phyloP scores from a whole-genome alignment of 2,113 vertebrate species.

The Bubo blakistoni region DNA sequence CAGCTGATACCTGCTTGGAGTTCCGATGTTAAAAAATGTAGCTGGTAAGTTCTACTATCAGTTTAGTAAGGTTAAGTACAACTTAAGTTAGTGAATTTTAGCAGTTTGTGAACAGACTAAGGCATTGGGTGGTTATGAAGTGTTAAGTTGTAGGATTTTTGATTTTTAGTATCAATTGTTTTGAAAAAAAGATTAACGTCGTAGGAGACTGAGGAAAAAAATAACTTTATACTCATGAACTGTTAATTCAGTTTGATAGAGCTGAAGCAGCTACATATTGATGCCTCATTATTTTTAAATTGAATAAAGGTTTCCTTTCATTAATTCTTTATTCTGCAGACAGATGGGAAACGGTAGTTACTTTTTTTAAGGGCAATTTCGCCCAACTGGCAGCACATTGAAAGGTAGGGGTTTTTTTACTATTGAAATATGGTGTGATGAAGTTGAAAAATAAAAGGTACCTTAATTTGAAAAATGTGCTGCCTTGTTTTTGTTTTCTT shows the following conservation, averaged over 20 bases:
- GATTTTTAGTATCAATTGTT: neutral
- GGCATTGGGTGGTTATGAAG: neutral
- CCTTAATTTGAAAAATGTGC: neutral
- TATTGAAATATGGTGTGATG: neutral
- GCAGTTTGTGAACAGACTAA: neutral
- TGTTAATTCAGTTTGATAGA: constrained; percentile 11
- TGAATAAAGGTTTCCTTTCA: constrained; percentile 10
- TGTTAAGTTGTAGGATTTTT: neutral
- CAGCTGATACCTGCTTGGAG: neutral
- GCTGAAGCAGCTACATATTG: neutral
- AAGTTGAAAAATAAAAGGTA: neutral
- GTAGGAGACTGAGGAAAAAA: neutral
- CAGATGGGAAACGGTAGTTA: neutral
- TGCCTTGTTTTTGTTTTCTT: neutral
- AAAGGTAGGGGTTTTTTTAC: neutral
- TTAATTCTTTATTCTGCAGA: constrained; percentile 5
- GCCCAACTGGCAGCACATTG: neutral
- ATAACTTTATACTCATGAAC: neutral
- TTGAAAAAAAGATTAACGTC: neutral
- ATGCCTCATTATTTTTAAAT: constrained; percentile 38
- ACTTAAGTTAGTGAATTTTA: neutral
- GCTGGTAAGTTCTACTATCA: neutral
- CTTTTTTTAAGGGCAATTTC: neutral
- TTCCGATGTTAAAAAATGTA: neutral
- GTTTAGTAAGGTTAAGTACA: neutral